Evolutionary conservation across 2,797 vertebrate genomes (phyloP).

Genomic region (Discoglossus pictus): DNA sequence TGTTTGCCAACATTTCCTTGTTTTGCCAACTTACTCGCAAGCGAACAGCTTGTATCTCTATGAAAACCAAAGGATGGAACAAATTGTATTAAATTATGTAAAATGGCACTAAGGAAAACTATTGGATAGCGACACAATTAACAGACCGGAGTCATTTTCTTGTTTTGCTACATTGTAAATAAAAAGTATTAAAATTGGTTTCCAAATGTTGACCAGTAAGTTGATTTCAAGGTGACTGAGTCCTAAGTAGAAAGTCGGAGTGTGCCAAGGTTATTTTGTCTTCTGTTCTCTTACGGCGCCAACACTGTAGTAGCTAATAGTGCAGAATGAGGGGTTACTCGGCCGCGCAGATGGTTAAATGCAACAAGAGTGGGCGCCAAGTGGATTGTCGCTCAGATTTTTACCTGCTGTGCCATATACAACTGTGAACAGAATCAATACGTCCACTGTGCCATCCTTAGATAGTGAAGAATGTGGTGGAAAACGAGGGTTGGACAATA

Average conservation of each 20-base stretch:
- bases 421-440: conserved; percentile 3
- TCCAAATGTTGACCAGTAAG: neutral
- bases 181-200: conserved; percentile 32
- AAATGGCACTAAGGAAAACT: conserved; percentile 79
- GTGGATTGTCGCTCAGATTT: neutral
- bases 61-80: conserved; percentile 84
- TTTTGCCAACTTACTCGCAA: conserved; percentile 77
- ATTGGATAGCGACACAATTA: conserved; percentile 69
- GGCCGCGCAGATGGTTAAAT: conserved; percentile 43
- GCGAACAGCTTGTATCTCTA: conserved; percentile 83
- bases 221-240: conserved; percentile 11
- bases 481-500: neutral
- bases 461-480: neutral
- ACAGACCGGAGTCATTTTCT: conserved; percentile 62
- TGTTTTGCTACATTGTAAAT: conserved; percentile 65
- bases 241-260: conserved; percentile 3
- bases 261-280: neutral
- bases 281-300: neutral
- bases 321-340: conserved; percentile 42
- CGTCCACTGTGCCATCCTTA: neutral
- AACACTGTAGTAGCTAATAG: conserved; percentile 36
- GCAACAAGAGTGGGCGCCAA: conserved; percentile 25
- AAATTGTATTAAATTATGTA: conserved; percentile 86
- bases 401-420: conserved; percentile 9
- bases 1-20: conserved; percentile 64